phyloP scores from a whole-genome alignment of 2,888 invertebrate genomes.

The Tetramorium bicarinatum region DNA sequence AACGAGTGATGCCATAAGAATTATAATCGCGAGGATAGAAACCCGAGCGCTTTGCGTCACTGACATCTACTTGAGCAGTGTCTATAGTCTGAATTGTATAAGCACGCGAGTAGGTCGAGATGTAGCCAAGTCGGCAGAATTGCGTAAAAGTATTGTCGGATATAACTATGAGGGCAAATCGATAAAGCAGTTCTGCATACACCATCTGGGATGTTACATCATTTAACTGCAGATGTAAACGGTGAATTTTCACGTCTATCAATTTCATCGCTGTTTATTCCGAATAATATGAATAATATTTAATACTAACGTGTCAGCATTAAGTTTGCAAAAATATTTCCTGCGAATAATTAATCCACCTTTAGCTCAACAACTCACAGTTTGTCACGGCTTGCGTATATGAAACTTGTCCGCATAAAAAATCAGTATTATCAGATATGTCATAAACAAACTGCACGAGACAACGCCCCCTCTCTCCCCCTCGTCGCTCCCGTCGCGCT shows the following conservation, averaged over 20 bases:
- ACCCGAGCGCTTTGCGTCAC: neutral
- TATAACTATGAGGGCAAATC: conserved; percentile 37
- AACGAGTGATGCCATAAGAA: neutral
- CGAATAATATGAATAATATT: neutral
- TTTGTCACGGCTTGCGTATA: neutral
- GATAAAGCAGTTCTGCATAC: neutral
- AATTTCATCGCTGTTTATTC: neutral
- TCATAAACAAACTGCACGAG: neutral
- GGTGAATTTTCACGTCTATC: neutral
- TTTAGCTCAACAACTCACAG: neutral
- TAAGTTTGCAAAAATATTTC: conserved; percentile 6
- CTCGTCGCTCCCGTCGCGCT: neutral
- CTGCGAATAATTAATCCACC: conserved; percentile 8
- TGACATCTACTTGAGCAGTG: neutral
- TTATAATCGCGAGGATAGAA: conserved; percentile 15
- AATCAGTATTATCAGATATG: conserved; percentile 10
- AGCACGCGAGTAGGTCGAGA: conserved; percentile 37
- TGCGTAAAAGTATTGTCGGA: conserved; percentile 14
- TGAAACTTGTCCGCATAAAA: neutral
- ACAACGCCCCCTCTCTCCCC: neutral
- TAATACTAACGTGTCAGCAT: neutral
- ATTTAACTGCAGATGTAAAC: conserved; percentile 8
- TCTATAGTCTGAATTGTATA: conserved; percentile 27
- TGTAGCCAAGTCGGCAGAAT: conserved; percentile 4
- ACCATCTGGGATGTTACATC: neutral